These are phyloP conservation scores for Malurus splendens DNA, from an alignment of 2,797 vertebrate genomes.

Conservation along the genomic window DNA sequence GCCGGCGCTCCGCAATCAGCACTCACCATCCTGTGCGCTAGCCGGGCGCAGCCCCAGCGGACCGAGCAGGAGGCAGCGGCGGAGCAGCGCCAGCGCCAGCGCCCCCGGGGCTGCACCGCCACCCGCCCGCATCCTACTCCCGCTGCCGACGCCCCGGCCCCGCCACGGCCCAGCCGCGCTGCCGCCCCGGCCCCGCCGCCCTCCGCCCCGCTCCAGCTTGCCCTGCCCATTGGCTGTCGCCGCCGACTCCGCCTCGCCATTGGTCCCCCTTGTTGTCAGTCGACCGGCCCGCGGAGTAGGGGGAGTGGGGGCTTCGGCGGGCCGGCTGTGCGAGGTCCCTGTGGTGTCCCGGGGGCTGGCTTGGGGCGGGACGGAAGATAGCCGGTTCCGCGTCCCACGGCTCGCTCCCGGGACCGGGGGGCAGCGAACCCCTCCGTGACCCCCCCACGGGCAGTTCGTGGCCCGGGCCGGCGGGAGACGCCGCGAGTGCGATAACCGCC, in stretches of 20 bases:
- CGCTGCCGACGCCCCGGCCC: not conserved
- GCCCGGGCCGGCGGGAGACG: not conserved
- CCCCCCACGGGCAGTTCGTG: not conserved
- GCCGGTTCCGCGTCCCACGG: not conserved
- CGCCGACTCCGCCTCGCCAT: not conserved
- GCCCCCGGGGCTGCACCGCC: not conserved
- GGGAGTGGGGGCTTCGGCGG: not conserved
- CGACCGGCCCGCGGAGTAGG: no score
- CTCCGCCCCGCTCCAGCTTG: no score
- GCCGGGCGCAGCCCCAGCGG: not conserved
- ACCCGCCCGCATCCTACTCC: not conserved
- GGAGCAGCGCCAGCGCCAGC: not conserved
- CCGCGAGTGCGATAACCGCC: not conserved
- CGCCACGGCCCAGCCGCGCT: not conserved
- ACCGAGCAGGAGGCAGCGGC: not conserved
- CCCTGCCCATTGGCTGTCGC: not conserved
- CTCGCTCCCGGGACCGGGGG: not conserved
- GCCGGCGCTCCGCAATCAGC: not conserved
- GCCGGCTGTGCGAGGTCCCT: not conserved
- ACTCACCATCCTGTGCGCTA: conserved; percentile 13
- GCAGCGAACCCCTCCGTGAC: not conserved
- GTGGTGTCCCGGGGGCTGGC: not conserved
- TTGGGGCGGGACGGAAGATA: not conserved
- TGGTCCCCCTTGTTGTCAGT: not conserved
- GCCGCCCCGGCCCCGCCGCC: no score